These are phyloP conservation scores for Sinella curviseta DNA, from an alignment of 1,140 invertebrate species.

Conservation along the genomic window DNA sequence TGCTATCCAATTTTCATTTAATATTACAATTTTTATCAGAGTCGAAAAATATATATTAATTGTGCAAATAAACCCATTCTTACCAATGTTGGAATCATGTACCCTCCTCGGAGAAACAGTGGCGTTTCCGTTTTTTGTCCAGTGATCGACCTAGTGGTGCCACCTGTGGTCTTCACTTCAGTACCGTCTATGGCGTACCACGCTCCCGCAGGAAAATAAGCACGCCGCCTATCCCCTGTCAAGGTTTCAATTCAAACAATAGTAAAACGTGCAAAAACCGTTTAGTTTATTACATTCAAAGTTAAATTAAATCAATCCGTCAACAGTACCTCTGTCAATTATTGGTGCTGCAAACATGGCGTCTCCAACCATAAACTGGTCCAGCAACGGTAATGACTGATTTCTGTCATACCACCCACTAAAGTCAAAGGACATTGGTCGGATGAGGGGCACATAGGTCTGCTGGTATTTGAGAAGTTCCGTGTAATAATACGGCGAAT, in stretches of 20 bases:
- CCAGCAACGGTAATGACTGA: background rate
- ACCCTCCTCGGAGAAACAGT: slow-evolving; percentile 32
- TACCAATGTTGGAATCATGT: slow-evolving; percentile 37
- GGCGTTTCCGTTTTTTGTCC: slow-evolving; percentile 20
- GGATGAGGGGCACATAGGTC: slow-evolving; percentile 21
- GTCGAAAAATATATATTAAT: too few relatives aligned
- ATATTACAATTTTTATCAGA: too few relatives aligned
- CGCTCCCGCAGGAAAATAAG: slow-evolving; percentile 36
- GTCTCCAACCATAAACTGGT: slow-evolving; percentile 44
- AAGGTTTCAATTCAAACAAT: background rate
- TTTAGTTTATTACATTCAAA: too few relatives aligned
- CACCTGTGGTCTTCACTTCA: background rate
- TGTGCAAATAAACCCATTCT: background rate
- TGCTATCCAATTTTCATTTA: too few relatives aligned
- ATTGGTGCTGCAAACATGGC: slow-evolving; percentile 40
- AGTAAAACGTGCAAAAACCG: background rate
- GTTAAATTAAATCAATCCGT: background rate
- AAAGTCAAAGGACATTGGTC: slow-evolving; percentile 38
- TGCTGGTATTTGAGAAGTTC: slow-evolving; percentile 12
- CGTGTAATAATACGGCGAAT: slow-evolving; percentile 41
- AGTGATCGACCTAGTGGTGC: background rate
- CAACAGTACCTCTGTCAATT: slow-evolving; percentile 21
- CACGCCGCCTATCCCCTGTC: background rate
- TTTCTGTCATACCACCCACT: background rate
- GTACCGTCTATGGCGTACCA: slow-evolving; percentile 38